Conservation (phyloP, 2,797 vertebrate species). For the Poeciliopsis presidionis region DNA sequence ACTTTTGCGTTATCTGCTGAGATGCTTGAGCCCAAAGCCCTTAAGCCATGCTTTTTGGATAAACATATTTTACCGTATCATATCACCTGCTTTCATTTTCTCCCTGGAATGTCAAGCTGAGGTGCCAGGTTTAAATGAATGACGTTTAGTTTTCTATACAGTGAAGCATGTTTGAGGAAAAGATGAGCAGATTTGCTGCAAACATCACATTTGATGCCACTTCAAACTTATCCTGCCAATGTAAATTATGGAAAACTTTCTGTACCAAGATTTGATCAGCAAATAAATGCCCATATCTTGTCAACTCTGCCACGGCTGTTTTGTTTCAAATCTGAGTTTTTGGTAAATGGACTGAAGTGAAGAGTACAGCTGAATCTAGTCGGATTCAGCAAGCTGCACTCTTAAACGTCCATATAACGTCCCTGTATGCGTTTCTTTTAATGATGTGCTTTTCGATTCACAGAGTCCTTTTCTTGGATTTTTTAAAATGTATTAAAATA, state of each 20-base stretch:
- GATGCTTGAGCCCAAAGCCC: constrained; percentile 39
- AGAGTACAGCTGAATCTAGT: background rate
- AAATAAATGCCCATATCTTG: constrained; percentile 71
- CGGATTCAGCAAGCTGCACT: background rate
- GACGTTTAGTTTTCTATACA: constrained; percentile 38
- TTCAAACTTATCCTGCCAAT: constrained; percentile 60
- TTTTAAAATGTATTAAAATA: background rate
- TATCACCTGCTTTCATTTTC: background rate
- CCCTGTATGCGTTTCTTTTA: background rate
- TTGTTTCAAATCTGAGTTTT: background rate
- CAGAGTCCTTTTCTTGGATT: background rate
- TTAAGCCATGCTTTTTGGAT: constrained; percentile 24
- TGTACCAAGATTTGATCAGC: constrained; percentile 63
- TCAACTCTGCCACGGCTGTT: constrained; percentile 10
- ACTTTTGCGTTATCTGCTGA: constrained; percentile 35
- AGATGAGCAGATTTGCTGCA: constrained; percentile 42
- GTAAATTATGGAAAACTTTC: constrained; percentile 65
- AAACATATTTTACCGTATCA: background rate
- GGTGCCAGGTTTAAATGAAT: constrained; percentile 11
- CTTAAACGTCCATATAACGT: background rate
- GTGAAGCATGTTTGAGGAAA: constrained; percentile 25
- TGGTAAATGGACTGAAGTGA: background rate
- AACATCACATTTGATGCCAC: constrained; percentile 48
- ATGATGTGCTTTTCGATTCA: background rate
- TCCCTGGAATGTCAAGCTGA: background rate